phyloP scores from a whole-genome alignment of 2,888 invertebrate genomes.

The Busseola fusca region DNA sequence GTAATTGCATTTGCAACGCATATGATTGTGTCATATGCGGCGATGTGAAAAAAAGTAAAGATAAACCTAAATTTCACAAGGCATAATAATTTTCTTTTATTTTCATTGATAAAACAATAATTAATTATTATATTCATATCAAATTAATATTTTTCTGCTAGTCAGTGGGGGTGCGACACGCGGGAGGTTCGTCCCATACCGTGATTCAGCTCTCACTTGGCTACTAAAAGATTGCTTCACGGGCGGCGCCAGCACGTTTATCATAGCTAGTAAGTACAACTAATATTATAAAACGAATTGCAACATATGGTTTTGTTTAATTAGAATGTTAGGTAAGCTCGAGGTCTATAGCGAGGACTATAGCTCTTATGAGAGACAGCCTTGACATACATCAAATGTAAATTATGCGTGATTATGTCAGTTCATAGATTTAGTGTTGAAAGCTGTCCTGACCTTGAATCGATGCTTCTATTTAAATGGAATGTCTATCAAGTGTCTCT shows the following conservation, averaged over 20 bases:
- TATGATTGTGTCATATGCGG: not conserved
- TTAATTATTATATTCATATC: not conserved
- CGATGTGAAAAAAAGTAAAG: not conserved
- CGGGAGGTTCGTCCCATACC: conserved; percentile 92
- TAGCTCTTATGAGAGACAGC: conserved; percentile 32
- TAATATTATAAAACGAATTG: conserved; percentile 38
- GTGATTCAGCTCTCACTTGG: conserved; percentile 95
- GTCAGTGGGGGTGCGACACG: conserved; percentile 76
- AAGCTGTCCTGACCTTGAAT: conserved; percentile 36
- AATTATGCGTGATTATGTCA: conserved; percentile 42
- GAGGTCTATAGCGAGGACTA: conserved; percentile 47
- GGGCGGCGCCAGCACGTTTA: conserved; percentile 93
- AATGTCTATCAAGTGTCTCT: conserved; percentile 20
- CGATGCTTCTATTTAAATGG: conserved; percentile 35
- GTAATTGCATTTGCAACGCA: not conserved
- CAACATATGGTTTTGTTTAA: conserved; percentile 39
- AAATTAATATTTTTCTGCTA: conserved; percentile 43
- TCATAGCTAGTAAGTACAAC: conserved; percentile 92
- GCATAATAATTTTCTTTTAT: not conserved
- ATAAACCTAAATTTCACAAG: not conserved
- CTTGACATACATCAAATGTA: conserved; percentile 47
- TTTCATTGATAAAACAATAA: not conserved
- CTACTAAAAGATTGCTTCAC: conserved; percentile 94
- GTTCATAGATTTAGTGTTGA: conserved; percentile 38
- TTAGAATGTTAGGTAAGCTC: conserved; percentile 52